A percentile compares a stretch with the other conserved stretches of the same genome.
Conservation (phyloP, 2,113 vertebrate genomes). For the Thamnophis sirtalis region DNA sequence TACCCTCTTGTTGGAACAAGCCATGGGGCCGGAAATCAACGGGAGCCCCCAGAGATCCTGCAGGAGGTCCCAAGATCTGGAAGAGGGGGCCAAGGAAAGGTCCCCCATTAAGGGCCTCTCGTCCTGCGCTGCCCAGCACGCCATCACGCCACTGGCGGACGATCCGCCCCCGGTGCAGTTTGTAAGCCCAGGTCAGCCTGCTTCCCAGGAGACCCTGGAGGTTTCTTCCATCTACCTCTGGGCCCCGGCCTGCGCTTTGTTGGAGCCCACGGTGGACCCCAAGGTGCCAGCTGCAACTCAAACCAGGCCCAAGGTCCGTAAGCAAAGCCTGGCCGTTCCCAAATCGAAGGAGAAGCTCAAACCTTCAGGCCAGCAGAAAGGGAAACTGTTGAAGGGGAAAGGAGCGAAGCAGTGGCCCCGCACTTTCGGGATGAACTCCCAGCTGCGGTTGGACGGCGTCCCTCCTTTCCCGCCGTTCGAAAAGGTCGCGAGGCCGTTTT, state of each 20-base stretch:
- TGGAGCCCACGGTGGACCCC: background rate
- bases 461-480: conserved; percentile 17
- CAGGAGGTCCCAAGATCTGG: background rate
- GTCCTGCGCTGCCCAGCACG: background rate
- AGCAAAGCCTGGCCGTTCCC: background rate
- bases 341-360: background rate
- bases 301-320: background rate
- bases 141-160: background rate
- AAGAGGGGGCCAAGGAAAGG: background rate
- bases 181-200: background rate
- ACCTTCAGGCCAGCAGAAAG: background rate
- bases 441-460: background rate
- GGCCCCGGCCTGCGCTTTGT: accelerated
- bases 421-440: background rate
- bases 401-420: background rate
- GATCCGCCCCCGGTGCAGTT: background rate
- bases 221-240: background rate
- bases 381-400: background rate
- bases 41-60: background rate
- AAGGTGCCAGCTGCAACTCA: accelerated
- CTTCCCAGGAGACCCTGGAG: background rate
- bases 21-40: background rate
- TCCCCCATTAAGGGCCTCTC: accelerated
- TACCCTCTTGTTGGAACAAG: background rate
- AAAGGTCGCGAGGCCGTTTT: conserved; percentile 2